A percentile compares a stretch with the other conserved stretches of the same genome.
Evolutionary conservation across 2,113 vertebrate species (phyloP).

Genomic region (Pseudonaja textilis): DNA sequence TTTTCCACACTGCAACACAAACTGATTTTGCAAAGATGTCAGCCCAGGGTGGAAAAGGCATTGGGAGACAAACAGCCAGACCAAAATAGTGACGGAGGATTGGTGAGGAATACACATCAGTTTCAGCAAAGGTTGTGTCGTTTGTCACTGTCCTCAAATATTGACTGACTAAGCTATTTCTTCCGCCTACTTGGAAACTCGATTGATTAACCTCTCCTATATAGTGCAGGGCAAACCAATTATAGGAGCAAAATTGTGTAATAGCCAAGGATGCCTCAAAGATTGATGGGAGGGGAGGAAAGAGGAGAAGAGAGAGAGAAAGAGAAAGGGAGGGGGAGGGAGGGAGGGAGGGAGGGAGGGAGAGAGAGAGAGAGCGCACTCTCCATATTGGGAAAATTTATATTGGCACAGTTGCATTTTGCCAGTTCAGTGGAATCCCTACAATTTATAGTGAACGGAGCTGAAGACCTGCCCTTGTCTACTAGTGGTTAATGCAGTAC

Average conservation of each 20-base stretch:
- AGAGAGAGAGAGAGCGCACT: too few species aligned
- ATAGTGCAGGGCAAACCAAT: neutral
- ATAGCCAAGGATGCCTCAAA: neutral
- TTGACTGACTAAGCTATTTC: neutral
- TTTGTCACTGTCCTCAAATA: neutral
- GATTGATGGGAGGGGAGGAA: neutral
- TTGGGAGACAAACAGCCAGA: neutral
- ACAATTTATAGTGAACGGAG: neutral
- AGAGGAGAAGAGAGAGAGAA: neutral
- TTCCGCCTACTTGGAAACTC: neutral
- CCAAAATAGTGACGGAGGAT: neutral
- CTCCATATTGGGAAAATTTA: neutral
- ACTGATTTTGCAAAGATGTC: slow-evolving; percentile 72
- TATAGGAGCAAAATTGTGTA: neutral
- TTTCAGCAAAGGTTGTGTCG: neutral
- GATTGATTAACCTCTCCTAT: neutral
- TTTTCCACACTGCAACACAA: slow-evolving; percentile 97
- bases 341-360: rapidly evolving
- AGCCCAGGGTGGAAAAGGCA: slow-evolving; percentile 9
- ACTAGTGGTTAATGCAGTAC: neutral
- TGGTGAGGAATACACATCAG: neutral
- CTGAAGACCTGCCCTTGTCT: neutral
- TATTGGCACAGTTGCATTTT: neutral
- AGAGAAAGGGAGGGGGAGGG: rapidly evolving
- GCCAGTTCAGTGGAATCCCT: neutral